Conservation (phyloP, 2,888 invertebrate species). For the Pseudanteris insignis region DNA sequence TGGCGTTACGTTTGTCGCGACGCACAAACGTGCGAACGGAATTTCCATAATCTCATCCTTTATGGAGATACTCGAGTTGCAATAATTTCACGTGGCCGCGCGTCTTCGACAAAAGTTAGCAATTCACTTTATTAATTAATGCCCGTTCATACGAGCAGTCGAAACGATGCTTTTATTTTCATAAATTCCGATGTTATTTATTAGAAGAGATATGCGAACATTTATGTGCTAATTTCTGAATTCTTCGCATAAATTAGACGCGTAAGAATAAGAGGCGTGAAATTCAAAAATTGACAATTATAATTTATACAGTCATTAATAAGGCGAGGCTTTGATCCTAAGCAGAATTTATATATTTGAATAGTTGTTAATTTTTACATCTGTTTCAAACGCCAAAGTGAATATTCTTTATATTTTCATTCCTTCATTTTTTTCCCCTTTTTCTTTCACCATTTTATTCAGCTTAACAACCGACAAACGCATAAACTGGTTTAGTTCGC, state of each 20-base stretch:
- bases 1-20: constrained; percentile 31
- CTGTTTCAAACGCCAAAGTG: constrained; percentile 18
- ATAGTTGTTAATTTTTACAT: constrained; percentile 10
- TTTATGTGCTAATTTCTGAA: constrained; percentile 19
- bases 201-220: constrained; percentile 8
- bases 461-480: constrained; percentile 16
- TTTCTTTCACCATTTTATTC: too few relatives aligned
- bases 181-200: constrained; percentile 3
- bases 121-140: constrained; percentile 36
- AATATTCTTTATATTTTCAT: too few relatives aligned
- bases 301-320: constrained; percentile 1
- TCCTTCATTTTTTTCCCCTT: too few relatives aligned
- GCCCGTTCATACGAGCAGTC: constrained; percentile 14
- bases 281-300: constrained; percentile 7
- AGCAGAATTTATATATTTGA: constrained; percentile 5
- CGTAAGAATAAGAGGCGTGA: constrained; percentile 2
- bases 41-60: constrained; percentile 43
- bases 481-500: constrained; percentile 36
- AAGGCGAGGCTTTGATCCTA: background rate
- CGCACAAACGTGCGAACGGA: constrained; percentile 22
- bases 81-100: constrained; percentile 33
- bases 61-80: constrained; percentile 38
- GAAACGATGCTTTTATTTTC: background rate
- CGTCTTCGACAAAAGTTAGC: constrained; percentile 14
- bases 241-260: constrained; percentile 18